Evolutionary conservation across 2,113 vertebrate species (phyloP).

Genomic region (Eira barbara): DNA sequence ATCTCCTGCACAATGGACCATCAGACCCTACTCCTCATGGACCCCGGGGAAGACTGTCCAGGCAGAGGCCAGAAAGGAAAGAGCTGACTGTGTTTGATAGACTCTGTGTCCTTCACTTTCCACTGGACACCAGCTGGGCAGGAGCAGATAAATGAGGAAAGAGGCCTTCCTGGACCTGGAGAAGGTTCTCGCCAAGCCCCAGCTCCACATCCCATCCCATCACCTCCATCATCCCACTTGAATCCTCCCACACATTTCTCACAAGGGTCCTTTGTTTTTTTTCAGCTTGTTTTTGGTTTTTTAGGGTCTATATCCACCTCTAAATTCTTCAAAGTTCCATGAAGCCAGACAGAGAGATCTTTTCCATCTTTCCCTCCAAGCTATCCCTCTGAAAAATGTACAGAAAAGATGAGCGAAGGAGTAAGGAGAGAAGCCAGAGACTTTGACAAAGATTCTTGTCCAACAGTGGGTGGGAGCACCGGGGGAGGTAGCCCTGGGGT

Average conservation of each 20-base stretch:
- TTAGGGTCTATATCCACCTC: not conserved
- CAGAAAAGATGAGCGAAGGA: not conserved
- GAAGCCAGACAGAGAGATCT: not conserved
- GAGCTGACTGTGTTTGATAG: not conserved
- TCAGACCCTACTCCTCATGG: not conserved
- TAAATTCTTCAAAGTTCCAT: not conserved
- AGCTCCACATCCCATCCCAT: too few relatives aligned
- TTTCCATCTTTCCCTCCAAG: not conserved
- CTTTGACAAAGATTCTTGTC: not conserved
- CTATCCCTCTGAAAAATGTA: not conserved
- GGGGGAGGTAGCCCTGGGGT: fast-evolving
- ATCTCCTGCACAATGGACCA: too few relatives aligned
- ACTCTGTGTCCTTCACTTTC: fast-evolving
- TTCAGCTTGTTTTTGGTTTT: not conserved
- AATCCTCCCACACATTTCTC: not conserved
- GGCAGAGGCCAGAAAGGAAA: not conserved
- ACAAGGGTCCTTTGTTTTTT: not conserved
- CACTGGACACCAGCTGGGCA: fast-evolving
- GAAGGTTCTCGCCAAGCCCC: not conserved
- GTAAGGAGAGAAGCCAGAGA: fast-evolving
- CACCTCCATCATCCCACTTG: not conserved
- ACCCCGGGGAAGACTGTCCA: not conserved
- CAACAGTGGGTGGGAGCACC: fast-evolving
- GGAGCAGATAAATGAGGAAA: fast-evolving
- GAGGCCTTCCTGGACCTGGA: fast-evolving